Evolutionary conservation across 1,140 invertebrate genomes (phyloP).

Genomic region (Solen grandis): DNA sequence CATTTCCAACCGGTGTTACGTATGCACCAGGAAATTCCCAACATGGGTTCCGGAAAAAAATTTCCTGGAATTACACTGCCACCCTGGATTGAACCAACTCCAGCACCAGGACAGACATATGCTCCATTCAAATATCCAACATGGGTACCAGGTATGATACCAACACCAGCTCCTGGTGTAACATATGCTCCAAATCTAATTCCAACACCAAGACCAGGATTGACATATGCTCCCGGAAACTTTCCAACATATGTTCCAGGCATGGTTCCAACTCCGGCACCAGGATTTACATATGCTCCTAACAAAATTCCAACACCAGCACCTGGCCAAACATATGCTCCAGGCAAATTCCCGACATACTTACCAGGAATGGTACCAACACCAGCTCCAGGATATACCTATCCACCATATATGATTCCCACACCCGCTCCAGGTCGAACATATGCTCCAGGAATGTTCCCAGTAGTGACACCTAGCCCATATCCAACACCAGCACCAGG

Average conservation of each 20-base stretch:
- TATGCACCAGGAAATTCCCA: slow-evolving; percentile 60
- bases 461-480: not conserved
- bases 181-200: slow-evolving; percentile 61
- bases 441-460: slow-evolving; percentile 39
- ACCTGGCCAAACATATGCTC: slow-evolving; percentile 13
- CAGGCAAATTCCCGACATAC: slow-evolving; percentile 25
- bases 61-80: slow-evolving; percentile 39
- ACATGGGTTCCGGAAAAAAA: slow-evolving; percentile 34
- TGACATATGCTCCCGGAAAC: slow-evolving; percentile 48
- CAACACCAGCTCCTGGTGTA: slow-evolving; percentile 42
- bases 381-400: slow-evolving; percentile 56
- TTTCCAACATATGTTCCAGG: slow-evolving; percentile 46
- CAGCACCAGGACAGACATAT: slow-evolving; percentile 55
- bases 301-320: slow-evolving; percentile 16
- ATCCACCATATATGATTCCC: slow-evolving; percentile 45
- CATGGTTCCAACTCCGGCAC: slow-evolving; percentile 49
- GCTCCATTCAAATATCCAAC: slow-evolving; percentile 50
- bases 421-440: slow-evolving; percentile 51
- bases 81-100: slow-evolving; percentile 38
- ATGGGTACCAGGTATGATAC: slow-evolving; percentile 43
- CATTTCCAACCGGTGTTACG: slow-evolving; percentile 40
- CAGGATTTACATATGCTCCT: slow-evolving; percentile 48
- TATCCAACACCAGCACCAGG: slow-evolving; percentile 32
- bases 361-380: slow-evolving; percentile 19
- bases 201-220: slow-evolving; percentile 54